Evolutionary conservation across 2,113 vertebrate species (phyloP), one percentile per base, ranked within the genome.

Genomic region (Pterocles burchelli): DNA sequence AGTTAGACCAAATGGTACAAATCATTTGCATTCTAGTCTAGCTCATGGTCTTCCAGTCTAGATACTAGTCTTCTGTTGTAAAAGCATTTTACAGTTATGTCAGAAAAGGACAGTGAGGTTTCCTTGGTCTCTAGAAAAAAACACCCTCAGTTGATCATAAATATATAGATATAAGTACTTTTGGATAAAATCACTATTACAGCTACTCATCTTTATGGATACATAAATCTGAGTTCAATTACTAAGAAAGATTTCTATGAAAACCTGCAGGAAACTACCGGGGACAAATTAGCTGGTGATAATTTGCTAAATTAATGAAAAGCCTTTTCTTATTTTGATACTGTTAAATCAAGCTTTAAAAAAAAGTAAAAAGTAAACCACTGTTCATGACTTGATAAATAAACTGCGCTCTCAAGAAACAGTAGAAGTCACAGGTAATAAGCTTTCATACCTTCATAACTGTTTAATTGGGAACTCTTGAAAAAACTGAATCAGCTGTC

Each of bases 401-500:
- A 91, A 77, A 70, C 57, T 45, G 28, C 48, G 68, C 46, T 93
- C 68, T 88, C 48, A 84, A 78, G 63, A 95, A 95, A 61, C 17
- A 57, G 65, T 8, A 51, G 15, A 75, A 94, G 49, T 89, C 58
- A 61, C 61, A 93, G 75, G 38, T 77, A 93, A 93, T 83, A 84
- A 89, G 66, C 45, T 78, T 94, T 57, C 43, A 72, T 76, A 67
- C 48, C 84, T 91, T 73, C 55, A 28, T 34, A 91, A 75, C 62
- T 88, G 48, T 76, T 89, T 91, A 95, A 96, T 89, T 93, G 94
- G 81, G 63, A 93, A 55, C 61, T 88, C 83, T 83, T 5, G 38
- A 80, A 76, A 93, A 93, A 92, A 81, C 49, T 95, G 92, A 96
- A 93, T 96, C 71, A 67, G 92, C 81, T 94, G 93, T 95, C 95